Evolutionary conservation across 2,797 vertebrate species (phyloP), one percentile per base, ranked within the genome.

Genomic region (Gobionotothen gibberifrons): DNA sequence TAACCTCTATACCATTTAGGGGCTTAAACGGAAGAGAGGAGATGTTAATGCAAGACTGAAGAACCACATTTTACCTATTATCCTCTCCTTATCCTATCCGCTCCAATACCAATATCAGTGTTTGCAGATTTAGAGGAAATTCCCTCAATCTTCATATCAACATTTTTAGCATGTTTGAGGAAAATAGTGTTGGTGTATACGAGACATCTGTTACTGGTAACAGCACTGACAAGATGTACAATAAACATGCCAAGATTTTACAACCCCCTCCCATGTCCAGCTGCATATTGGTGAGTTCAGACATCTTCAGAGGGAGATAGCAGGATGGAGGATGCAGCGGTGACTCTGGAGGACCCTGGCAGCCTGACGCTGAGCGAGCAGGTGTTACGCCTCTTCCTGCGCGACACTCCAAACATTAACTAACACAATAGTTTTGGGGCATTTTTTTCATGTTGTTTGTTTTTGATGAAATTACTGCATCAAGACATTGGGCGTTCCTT

Each of bases 181-280:
- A 83, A 72, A 76, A 83, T 78, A 47, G 78, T 61, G 74, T 84
- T 62, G 60, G 85, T 79, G 72, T 84, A 83, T 51, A 74, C 72
- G 72, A 76, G 74, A 87, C 90, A 91, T 89, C 90, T 92, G 92
- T 79, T 93, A 78, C 72, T 86, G 84, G 72, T 74, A 85, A 90
- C 74, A 14, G 83, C 21, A 2, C 66, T 86, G 88, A 90, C 85
- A 88, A 77, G 86, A 83, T 79, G 83, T 81, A 84, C 85, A 91
- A 90, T 93, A 92, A 92, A 93, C 90, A 89, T 79, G 84, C 85
- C 91, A 90, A 81, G 84, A 69, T 84, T 83, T 76, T 81, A 80
- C 76, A 84, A 57, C 64, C 84, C 72, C 84, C 89, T 87, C 90
- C 90, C 85, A 80, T 80, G 86, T 89, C 85, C 92, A 92, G 90